Evolutionary conservation across 2,888 invertebrate genomes (phyloP), one percentile per base, ranked within the genome.

Genomic region (Eristalis arbustorum): DNA sequence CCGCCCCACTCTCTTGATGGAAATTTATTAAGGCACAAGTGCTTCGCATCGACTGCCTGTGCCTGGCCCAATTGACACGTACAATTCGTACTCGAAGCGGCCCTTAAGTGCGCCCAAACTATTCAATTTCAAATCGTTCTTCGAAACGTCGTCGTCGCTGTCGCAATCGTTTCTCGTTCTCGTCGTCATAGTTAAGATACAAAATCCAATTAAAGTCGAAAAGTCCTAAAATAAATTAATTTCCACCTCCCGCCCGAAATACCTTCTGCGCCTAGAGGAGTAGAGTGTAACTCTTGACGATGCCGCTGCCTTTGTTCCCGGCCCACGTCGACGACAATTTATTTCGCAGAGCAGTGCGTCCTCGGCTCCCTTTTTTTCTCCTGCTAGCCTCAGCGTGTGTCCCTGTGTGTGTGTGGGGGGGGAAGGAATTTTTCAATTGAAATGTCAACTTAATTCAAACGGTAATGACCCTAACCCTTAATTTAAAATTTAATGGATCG

Each of bases 401-500:
- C 18, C 5, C n/a, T 42, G 42, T 42, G 42, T 42, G 42, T 42
- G n/a, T 42, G 42, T n/a, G n/a, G 8, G 40, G n/a, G 8, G 40
- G 59, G 25, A 59, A 59, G 14, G 59, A 59, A 28, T 57, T 63
- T 72, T 56, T 57, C 69, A 82, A 85, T 85, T 82, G 74, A 81
- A 85, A 85, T 82, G 73, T 75, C 78, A 80, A 73, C 72, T 77
- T 77, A 73, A 85, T 82, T 85, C 85, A 78, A 49, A 85, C 74
- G 77, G 73, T 82, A 85, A 82, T 85, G 85, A 81, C 66, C 69
- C 62, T 61, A 74, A 78, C 77, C 77, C 74, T 76, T 71, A 82
- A 78, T 85, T 82, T 85, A 69, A 85, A 85, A 85, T 81, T 77
- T 73, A 81, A 85, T 80, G 69, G 73, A 69, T 77, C 81, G 77